Conservation (phyloP, 2,888 invertebrate genomes). For the Diachrysia chrysitis region DNA sequence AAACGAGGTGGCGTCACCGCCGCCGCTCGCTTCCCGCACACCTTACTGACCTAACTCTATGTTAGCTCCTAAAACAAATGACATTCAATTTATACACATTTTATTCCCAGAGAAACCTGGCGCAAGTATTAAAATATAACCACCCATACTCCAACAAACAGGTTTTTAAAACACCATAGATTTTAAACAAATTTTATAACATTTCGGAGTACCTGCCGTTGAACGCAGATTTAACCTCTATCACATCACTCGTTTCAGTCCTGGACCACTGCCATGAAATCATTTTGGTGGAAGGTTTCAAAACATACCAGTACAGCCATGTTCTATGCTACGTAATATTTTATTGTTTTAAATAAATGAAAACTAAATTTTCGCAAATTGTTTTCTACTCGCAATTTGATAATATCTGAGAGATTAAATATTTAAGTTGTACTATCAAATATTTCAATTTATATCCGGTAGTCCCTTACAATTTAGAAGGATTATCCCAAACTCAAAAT, state of each 20-base stretch:
- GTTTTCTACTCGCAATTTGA: neutral
- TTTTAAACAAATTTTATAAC: constrained; percentile 43
- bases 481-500: constrained; percentile 61
- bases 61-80: constrained; percentile 35
- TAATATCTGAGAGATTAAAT: constrained; percentile 2
- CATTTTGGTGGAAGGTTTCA: constrained; percentile 45
- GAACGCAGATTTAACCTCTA: constrained; percentile 40
- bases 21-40: constrained; percentile 30
- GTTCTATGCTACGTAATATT: neutral
- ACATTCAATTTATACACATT: constrained; percentile 36
- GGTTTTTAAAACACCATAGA: constrained; percentile 44
- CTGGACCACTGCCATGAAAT: constrained; percentile 54
- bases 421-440: constrained; percentile 11
- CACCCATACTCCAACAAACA: constrained; percentile 29
- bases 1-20: constrained; percentile 59
- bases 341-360: no score
- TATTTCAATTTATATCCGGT: constrained; percentile 30
- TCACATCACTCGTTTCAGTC: constrained; percentile 40
- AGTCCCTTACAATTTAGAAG: constrained; percentile 38
- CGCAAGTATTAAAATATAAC: constrained; percentile 14
- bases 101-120: constrained; percentile 16
- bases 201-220: constrained; percentile 26
- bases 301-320: constrained; percentile 35
- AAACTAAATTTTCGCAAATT: constrained; percentile 5
- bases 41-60: constrained; percentile 38